Conservation (phyloP, 2,797 vertebrate species). For the Leptatherina wallacei region DNA sequence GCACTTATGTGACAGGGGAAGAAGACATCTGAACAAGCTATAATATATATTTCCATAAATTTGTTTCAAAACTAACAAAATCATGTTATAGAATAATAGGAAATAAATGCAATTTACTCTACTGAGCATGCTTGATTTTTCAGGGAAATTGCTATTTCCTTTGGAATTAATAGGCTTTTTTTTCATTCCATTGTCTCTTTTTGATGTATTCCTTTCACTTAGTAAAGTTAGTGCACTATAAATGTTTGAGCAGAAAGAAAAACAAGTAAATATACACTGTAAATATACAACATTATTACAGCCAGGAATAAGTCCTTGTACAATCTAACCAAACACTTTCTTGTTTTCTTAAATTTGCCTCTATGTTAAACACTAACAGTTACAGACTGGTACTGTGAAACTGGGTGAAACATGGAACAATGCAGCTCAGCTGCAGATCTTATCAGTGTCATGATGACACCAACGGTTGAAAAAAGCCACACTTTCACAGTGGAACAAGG, state of each 20-base stretch:
- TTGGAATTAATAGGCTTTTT: neutral
- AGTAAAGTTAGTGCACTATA: neutral
- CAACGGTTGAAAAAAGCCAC: slow-evolving; percentile 14
- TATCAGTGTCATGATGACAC: slow-evolving; percentile 63
- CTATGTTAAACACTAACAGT: slow-evolving; percentile 14
- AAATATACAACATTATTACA: slow-evolving; percentile 9
- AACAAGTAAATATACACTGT: neutral
- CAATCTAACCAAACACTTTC: neutral
- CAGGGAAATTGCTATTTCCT: neutral
- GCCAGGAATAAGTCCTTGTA: neutral
- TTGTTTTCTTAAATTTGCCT: slow-evolving; percentile 1
- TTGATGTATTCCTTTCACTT: neutral
- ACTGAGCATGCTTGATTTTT: neutral
- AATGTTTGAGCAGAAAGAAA: slow-evolving; percentile 2
- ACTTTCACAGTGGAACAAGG: slow-evolving; percentile 18
- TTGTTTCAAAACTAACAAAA: neutral
- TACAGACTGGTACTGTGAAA: slow-evolving; percentile 17
- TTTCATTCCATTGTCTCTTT: neutral
- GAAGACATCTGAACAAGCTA: slow-evolving; percentile 33
- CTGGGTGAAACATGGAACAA: slow-evolving; percentile 51
- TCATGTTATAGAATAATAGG: neutral
- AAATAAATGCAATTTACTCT: slow-evolving; percentile 13
- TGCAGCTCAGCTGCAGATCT: slow-evolving; percentile 59
- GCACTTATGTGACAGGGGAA: slow-evolving; percentile 40
- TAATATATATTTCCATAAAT: slow-evolving; percentile 13